Conservation (phyloP, 2,797 vertebrate genomes). For the Helicolenus hilgendorfi region DNA sequence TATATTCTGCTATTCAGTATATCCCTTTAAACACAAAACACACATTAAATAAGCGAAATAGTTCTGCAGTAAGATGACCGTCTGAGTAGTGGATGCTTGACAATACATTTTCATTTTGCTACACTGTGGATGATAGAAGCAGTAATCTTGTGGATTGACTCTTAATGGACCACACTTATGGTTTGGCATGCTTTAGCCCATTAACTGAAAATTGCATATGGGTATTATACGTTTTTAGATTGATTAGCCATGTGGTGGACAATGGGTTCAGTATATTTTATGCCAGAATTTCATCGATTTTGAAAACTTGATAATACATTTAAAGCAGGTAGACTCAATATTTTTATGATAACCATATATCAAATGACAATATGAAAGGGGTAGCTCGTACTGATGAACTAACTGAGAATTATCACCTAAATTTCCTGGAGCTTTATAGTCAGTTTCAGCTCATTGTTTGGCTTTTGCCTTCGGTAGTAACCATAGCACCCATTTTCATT, state of each 20-base stretch:
- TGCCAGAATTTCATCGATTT: not conserved
- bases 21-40: not conserved
- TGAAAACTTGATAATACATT: not conserved
- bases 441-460: not conserved
- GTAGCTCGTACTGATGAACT: not conserved
- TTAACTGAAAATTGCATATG: slow-evolving; percentile 16
- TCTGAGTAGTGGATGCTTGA: not conserved
- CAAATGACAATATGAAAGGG: not conserved
- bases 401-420: not conserved
- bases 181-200: slow-evolving; percentile 31
- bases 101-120: slow-evolving; percentile 37
- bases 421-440: not conserved
- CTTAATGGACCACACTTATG: slow-evolving; percentile 48
- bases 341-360: not conserved
- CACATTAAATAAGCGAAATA: not conserved
- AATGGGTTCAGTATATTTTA: slow-evolving; percentile 19
- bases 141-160: slow-evolving; percentile 40
- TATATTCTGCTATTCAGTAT: not conserved
- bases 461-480: not conserved
- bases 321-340: too few species aligned
- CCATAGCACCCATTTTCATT: too few species aligned
- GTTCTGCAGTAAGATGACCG: not conserved
- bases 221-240: slow-evolving; percentile 1
- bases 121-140: slow-evolving; percentile 14
- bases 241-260: slow-evolving; percentile 19